Base-by-base conservation (phyloP, 2,113 vertebrate genomes). In the Clarias batrachus region DNA sequence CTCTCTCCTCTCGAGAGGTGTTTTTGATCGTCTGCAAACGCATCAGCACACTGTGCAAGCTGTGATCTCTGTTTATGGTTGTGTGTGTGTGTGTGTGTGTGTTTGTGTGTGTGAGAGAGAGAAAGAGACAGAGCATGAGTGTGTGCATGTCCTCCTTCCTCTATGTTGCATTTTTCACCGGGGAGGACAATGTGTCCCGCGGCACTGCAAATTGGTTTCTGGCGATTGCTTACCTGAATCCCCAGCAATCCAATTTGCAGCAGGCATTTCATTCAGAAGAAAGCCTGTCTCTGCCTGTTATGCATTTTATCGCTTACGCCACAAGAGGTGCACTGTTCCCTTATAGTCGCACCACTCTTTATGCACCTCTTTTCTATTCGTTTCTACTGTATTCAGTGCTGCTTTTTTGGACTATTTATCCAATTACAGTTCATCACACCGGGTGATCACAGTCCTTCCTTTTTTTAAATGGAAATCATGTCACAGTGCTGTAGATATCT, bases 321-420 rank as follows among this genome's bases (percentile, higher is more conserved):
- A 88, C 84, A 82, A 86, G 84, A 88, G 87, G 83, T 81, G 87
- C 87, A 82, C 83, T 88, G 77, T 88, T 84, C 87, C 41, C 27
- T 68, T 52, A 81, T 41, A 54, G 30, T 19, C 59, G 5, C 54
- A 41, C 27, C 52, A 25, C 65, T 86, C 56, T 59, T 81, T 77
- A 86, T 48, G 48, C 66, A n/a, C 37, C 56, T 56, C 66, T 59
- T 71, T 48, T 48, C 48, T 48, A 48, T 48, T 59, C 30, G 37
- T 83, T 71, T 54, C 41, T 21, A 37, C 33, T 37, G 33, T 3
- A 70, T 68, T 70, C 59, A 7, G 1, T 48, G 17, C 52, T 68
- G 65, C 48, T 4, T 10, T 60, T 81, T 81, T 41, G 52, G 25
- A 79, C 52, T 78, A 81, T 62, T 41, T 37, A 57, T 77, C 13